Percentiles rank a stretch among this genome's conserved stretches.
These are phyloP conservation scores for Chlamydotis undulata DNA, from an alignment of 2,113 vertebrate genomes.

Conservation along the genomic window DNA sequence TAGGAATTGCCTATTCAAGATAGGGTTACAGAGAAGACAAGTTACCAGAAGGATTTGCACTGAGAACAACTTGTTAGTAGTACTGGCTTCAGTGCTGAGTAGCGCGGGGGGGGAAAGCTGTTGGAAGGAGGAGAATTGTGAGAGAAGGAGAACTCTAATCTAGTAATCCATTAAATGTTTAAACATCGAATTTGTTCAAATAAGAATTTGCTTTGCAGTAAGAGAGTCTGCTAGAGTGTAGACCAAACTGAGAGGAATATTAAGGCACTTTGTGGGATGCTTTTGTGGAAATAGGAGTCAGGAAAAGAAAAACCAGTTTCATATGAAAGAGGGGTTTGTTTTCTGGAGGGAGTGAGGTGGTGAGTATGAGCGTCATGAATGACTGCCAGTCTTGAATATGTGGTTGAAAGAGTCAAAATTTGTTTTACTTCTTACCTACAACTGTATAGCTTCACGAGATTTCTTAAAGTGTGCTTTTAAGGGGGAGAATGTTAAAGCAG, in stretches of 20 bases:
- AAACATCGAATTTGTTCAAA: rapidly evolving
- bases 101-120: not conserved
- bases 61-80: not conserved
- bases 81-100: not conserved
- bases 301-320: not conserved
- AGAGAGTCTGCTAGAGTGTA: not conserved
- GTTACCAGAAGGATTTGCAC: not conserved
- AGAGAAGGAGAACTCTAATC: not conserved
- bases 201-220: not conserved
- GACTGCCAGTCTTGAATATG: not conserved
- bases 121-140: not conserved
- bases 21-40: not conserved
- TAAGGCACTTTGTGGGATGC: not conserved
- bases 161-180: not conserved
- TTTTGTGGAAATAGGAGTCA: not conserved
- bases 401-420: not conserved
- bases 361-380: not conserved
- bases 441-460: not conserved
- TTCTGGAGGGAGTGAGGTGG: not conserved
- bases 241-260: not conserved
- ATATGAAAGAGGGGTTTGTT: not conserved
- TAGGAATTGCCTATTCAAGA: not conserved
- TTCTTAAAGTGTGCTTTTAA: not conserved
- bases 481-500: not conserved
- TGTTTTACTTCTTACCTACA: not conserved